Evolutionary conservation across 2,888 invertebrate species (phyloP).

Genomic region (Stenotaenia linearis): DNA sequence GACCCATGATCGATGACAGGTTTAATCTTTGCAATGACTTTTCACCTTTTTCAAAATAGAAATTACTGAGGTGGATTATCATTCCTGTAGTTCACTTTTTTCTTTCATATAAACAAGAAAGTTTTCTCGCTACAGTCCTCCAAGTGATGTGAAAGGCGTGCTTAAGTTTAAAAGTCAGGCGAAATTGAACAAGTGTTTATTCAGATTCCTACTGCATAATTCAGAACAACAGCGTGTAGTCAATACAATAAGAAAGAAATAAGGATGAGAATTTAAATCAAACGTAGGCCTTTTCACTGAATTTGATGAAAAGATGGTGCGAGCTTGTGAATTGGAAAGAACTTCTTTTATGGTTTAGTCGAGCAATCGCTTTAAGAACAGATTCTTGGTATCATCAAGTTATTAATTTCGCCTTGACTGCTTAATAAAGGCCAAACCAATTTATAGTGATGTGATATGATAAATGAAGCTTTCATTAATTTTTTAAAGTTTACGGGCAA

Average conservation of each 20-base stretch:
- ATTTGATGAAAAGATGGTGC: not conserved
- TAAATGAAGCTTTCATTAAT: not conserved
- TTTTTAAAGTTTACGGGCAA: not conserved
- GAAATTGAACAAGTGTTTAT: too few relatives aligned
- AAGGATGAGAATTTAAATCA: not conserved
- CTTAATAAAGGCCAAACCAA: not conserved
- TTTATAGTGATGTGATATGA: not conserved
- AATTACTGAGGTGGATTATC: not conserved
- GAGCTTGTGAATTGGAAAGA: not conserved
- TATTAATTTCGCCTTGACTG: not conserved
- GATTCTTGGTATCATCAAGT: not conserved
- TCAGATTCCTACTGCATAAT: too few relatives aligned
- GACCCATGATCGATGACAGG: not conserved
- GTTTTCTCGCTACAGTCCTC: too few relatives aligned
- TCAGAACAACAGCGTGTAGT: too few relatives aligned
- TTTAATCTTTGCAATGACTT: not conserved
- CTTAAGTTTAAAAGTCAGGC: too few relatives aligned
- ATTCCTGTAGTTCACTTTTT: not conserved
- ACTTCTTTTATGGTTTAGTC: not conserved
- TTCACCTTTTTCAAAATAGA: not conserved
- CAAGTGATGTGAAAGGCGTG: too few relatives aligned
- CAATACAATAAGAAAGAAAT: not conserved
- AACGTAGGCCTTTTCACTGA: not conserved
- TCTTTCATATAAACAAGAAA: not conserved
- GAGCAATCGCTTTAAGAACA: not conserved